Base-by-base conservation (phyloP, 1,140 invertebrate species). In the Nomia melanderi region DNA sequence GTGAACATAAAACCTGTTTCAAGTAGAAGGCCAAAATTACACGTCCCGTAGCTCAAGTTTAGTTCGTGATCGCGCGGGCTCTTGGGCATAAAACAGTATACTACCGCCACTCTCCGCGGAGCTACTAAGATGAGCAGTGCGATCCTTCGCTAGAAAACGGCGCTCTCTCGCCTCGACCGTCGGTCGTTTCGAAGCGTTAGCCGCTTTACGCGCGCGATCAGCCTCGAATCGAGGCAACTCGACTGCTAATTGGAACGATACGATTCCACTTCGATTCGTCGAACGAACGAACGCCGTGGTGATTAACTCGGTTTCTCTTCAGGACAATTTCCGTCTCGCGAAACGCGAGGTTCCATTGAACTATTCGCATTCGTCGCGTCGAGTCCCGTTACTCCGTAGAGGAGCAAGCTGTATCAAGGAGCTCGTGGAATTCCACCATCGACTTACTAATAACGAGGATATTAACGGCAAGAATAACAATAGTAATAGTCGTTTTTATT, bases 31-130 rank as follows among this genome's bases (percentile, higher is more conserved):
- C 83, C 82, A 77, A 84, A 84, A 84, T 84, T 84, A 84, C 83
- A 84, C 82, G 82, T 84, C 83, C 82, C 83, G 83, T 84, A 84
- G 83, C 78, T 84, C 82, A 75, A 84, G 82, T 84, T 84, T 84
- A 84, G 83, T 73, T 84, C 82, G 83, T 77, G 83, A 84, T 84
- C 83, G 83, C 73, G 74, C 82, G 71, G 82, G 54, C 82, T 81
- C 65, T 63, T 72, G 82, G 70, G 82, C 70, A 84, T 84, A 84
- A 84, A 84, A 69, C 78, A 63, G 82, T 81, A 84, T 77, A 84
- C 82, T 83, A 77, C 74, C 82, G 81, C 79, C n/a, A n/a, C 81
- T 64, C 77, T 79, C 73, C 33, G 65, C 62, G 67, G 81, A 80
- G 80, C 82, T 75, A 78, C 82, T 73, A 82, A 82, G 82, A 83